Conservation (phyloP, 2,888 invertebrate species). For the Torymus tubicola region DNA sequence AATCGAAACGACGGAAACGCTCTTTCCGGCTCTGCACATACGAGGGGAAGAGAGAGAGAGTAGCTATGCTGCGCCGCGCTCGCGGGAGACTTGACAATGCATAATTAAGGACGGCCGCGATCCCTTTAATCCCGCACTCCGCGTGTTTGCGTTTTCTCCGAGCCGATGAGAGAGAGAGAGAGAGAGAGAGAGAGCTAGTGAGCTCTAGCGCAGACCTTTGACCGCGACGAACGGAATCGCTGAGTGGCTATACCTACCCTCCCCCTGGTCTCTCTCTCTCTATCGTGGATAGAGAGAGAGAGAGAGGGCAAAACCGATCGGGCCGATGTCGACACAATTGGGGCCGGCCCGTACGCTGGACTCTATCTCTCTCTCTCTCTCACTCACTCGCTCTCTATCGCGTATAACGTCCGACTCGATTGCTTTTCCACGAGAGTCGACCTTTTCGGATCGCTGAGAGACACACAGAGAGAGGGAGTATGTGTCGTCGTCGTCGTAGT, state of each 20-base stretch:
- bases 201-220: conserved; percentile 62
- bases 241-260: conserved; percentile 20
- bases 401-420: not conserved
- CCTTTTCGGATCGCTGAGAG: conserved; percentile 16
- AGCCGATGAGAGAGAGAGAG: conserved; percentile 55
- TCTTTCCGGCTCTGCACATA: conserved; percentile 7
- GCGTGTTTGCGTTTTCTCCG: conserved; percentile 69
- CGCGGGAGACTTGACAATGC: conserved; percentile 65
- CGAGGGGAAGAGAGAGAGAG: no score
- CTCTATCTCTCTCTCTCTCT: conserved; percentile 10
- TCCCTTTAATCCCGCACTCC: conserved; percentile 67
- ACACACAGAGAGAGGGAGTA: no score
- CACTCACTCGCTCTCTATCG: not conserved
- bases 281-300: conserved; percentile 53
- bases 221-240: conserved; percentile 66
- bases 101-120: conserved; percentile 69
- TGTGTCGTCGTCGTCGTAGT: not conserved
- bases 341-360: conserved; percentile 62
- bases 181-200: conserved; percentile 49
- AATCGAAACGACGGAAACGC: conserved; percentile 9
- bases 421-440: conserved; percentile 22
- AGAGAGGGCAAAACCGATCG: conserved; percentile 61
- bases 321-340: conserved; percentile 67
- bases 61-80: no score
- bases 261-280: conserved; percentile 58